Percentiles rank a stretch among this genome's conserved stretches.
phyloP scores from a whole-genome alignment of 2,113 vertebrate genomes.

The Burhinus bistriatus region DNA sequence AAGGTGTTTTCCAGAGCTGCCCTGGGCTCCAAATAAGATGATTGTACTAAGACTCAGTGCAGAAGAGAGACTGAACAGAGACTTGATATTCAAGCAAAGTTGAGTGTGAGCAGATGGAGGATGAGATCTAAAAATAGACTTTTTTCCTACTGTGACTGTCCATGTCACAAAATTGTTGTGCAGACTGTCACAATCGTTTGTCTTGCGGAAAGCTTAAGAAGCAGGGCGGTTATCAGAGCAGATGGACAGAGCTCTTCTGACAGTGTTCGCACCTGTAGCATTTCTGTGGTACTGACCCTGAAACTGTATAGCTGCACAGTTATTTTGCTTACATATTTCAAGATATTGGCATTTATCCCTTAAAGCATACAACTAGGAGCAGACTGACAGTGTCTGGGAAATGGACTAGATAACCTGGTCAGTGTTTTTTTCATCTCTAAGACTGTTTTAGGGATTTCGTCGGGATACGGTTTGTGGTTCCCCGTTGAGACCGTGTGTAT shows the following conservation, averaged over 20 bases:
- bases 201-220: constrained; percentile 1
- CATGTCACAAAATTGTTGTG: background rate
- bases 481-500: background rate
- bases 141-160: background rate
- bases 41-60: background rate
- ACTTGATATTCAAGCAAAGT: background rate
- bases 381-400: background rate
- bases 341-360: background rate
- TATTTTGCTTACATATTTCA: background rate
- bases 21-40: background rate
- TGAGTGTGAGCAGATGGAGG: constrained; percentile 43
- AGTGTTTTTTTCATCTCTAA: background rate
- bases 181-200: background rate
- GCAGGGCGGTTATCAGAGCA: background rate
- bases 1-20: background rate
- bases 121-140: constrained; percentile 47
- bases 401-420: background rate
- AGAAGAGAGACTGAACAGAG: background rate
- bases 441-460: background rate
- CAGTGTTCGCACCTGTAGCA: background rate
- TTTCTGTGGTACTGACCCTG: background rate
- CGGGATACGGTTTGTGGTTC: background rate
- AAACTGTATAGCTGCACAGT: background rate
- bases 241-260: background rate
- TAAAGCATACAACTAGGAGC: background rate